Conservation (phyloP, 2,113 vertebrate genomes). For the Notothenia rossii region DNA sequence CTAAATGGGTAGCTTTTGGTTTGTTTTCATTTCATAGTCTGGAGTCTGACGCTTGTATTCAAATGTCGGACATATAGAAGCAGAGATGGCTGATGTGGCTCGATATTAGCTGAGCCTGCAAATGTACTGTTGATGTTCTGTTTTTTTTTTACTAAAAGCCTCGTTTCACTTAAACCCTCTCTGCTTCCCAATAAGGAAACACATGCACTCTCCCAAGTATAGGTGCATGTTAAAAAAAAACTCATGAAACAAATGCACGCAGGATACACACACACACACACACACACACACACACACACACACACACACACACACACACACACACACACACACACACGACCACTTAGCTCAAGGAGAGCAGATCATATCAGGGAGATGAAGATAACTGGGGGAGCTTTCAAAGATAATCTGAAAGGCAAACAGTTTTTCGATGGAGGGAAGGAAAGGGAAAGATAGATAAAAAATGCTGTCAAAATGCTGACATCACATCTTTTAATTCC, state of each 20-base stretch:
- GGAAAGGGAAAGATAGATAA: slow-evolving; percentile 24
- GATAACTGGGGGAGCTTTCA: slow-evolving; percentile 60
- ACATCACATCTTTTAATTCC: slow-evolving; percentile 84
- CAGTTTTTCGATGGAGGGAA: slow-evolving; percentile 49
- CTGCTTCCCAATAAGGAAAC: slow-evolving; percentile 41
- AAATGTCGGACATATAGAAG: slow-evolving; percentile 48
- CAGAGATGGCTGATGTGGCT: slow-evolving; percentile 58
- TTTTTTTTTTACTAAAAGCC: slow-evolving; percentile 87
- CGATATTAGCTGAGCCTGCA: slow-evolving; percentile 79
- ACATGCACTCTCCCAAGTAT: slow-evolving; percentile 23
- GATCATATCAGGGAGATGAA: slow-evolving; percentile 53
- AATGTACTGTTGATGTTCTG: slow-evolving; percentile 73
- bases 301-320: background rate
- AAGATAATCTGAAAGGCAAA: slow-evolving; percentile 50
- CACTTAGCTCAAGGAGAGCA: slow-evolving; percentile 57
- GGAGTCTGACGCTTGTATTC: slow-evolving; percentile 20
- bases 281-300: too few species aligned
- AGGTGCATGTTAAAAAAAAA: slow-evolving; percentile 16
- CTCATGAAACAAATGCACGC: slow-evolving; percentile 30
- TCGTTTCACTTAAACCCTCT: slow-evolving; percentile 76
- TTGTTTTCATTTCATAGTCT: slow-evolving; percentile 7
- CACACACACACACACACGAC: slow-evolving; percentile 40
- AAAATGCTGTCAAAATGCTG: slow-evolving; percentile 72
- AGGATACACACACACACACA: slow-evolving; percentile 55
- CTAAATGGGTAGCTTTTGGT: background rate